phyloP scores from a whole-genome alignment of 2,888 invertebrate species.

The Caenorhabditis afra region DNA sequence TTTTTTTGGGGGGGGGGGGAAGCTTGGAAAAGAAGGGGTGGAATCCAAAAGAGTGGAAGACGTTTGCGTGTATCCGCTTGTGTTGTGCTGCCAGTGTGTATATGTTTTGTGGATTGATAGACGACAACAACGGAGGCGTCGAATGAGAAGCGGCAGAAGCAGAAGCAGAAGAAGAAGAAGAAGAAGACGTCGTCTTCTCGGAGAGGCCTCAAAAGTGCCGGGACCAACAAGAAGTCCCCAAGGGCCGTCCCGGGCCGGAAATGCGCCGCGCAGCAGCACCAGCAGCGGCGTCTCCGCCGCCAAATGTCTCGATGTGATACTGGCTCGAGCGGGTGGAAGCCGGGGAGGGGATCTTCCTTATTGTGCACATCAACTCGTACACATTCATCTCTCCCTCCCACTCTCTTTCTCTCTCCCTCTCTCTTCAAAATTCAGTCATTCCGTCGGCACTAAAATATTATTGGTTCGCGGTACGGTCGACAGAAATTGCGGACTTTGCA shows the following conservation, averaged over 20 bases:
- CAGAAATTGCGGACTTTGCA: too few species aligned
- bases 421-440: too few species aligned
- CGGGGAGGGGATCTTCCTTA: background rate
- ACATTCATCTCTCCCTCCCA: too few species aligned
- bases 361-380: background rate
- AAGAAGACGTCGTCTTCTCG: conserved; percentile 31
- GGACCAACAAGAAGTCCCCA: conserved; percentile 56
- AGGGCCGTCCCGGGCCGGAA: conserved; percentile 56
- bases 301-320: background rate
- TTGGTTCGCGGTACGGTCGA: too few species aligned
- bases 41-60: conserved; percentile 8
- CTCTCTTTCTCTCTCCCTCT: too few species aligned
- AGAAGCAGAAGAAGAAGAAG: conserved; percentile 12
- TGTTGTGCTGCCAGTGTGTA: conserved; percentile 17
- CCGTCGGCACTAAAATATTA: too few species aligned
- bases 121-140: conserved; percentile 36
- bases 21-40: background rate
- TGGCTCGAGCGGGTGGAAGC: background rate
- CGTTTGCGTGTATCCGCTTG: conserved; percentile 46
- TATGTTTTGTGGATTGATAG: conserved; percentile 49
- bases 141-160: conserved; percentile 15
- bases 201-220: conserved; percentile 36
- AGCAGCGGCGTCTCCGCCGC: conserved; percentile 18
- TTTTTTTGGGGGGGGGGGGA: background rate
- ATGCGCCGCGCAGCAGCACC: conserved; percentile 26